Conservation (phyloP, 2,797 vertebrate genomes). For the Rhinella marina region DNA sequence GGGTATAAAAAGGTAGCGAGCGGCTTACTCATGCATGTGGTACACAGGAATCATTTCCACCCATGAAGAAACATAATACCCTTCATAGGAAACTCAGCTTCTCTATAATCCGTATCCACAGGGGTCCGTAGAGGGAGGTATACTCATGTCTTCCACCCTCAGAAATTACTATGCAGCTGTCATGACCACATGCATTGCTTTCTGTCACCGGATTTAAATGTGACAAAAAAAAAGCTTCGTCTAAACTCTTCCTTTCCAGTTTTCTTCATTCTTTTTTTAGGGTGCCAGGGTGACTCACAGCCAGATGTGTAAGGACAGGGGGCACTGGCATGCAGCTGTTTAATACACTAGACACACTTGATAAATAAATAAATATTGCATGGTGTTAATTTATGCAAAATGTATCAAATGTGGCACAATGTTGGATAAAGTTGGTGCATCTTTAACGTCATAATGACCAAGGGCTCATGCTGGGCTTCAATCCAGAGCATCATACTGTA, state of each 20-base stretch:
- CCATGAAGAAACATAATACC: slow-evolving; percentile 71
- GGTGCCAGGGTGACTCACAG: slow-evolving; percentile 6
- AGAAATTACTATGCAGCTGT: slow-evolving; percentile 61
- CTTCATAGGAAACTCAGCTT: slow-evolving; percentile 67
- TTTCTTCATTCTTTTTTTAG: neutral
- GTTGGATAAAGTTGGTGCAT: too few relatives aligned
- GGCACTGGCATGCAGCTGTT: neutral
- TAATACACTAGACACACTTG: neutral
- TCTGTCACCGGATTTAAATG: slow-evolving; percentile 50
- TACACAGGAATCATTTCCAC: slow-evolving; percentile 69
- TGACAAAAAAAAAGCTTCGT: slow-evolving; percentile 47
- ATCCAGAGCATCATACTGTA: too few relatives aligned
- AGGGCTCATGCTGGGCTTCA: too few relatives aligned
- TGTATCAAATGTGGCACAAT: too few relatives aligned
- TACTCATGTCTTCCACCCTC: slow-evolving; percentile 61
- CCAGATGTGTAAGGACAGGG: neutral
- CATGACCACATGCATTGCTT: slow-evolving; percentile 59
- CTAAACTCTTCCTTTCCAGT: slow-evolving; percentile 7
- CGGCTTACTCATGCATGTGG: slow-evolving; percentile 77
- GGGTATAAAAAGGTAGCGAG: slow-evolving; percentile 73
- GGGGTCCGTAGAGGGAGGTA: slow-evolving; percentile 60
- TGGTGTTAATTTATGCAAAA: too few relatives aligned
- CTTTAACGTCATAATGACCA: too few relatives aligned
- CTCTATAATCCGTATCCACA: slow-evolving; percentile 61
- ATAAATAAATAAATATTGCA: too few relatives aligned